Evolutionary conservation across 2,113 vertebrate genomes (phyloP), one percentile per base, ranked within the genome.

Genomic region (Corvus cornix): DNA sequence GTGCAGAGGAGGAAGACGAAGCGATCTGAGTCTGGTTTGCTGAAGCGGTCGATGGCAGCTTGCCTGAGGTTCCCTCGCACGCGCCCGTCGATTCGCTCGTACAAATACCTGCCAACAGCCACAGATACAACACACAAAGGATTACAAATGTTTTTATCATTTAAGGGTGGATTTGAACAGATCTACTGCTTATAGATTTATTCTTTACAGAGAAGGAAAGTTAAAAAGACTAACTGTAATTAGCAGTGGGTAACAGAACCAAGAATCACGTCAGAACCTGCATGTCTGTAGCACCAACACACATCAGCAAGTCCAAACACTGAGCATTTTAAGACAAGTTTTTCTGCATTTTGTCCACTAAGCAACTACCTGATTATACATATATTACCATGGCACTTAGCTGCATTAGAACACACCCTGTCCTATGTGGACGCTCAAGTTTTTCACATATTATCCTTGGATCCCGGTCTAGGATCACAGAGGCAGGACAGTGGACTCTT

Each of bases 1-100:
- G 99, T 99, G 85, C 99, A 99, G 44, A 99, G 98, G 24, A 99
- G 98, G 97, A 99, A 99, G 94, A 99, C 99, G 59, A 99, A 99
- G 90, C 99, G 99, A 84, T 99, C 99, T 0, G 99, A 99, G 93
- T 99, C 99, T 1, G 99, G 99, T 82, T 99, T 99, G 97, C 99
- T 99, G 97, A 99, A 99, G 43, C 99, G 98, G 97, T 99, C 99
- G 67, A 99, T 99, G 46, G 99, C 99, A 22, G 99, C 99, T 93
- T 99, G 99, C 10, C 99, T 97, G 64, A 99, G 97, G 95, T 99
- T 99, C 13, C 99, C 99, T 14, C 99, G 98, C 56, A 99, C 99
- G 39, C 99, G 98, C 52, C 99, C 99, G 69, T 99, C 99, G 67
- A 99, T 99, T 9, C 99, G 98, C 83, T 99, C 99, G 68, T 99